These are phyloP conservation scores for Eurystomus glaucurus DNA, from an alignment of 2,797 vertebrate genomes.

Conservation along the genomic window DNA sequence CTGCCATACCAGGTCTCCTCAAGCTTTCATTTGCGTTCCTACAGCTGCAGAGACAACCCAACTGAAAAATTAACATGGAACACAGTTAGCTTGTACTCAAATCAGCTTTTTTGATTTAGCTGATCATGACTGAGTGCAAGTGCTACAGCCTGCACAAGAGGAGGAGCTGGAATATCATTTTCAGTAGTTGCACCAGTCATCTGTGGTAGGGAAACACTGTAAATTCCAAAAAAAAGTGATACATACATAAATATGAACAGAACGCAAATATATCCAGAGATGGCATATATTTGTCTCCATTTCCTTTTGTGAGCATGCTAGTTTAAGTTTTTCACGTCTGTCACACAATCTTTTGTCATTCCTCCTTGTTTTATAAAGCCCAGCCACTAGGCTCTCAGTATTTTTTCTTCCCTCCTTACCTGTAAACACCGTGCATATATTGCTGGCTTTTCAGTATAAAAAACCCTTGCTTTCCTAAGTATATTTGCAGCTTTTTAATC, in stretches of 20 bases:
- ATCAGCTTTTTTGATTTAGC: background rate
- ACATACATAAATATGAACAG: background rate
- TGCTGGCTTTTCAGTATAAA: background rate
- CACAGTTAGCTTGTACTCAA: background rate
- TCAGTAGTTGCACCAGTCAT: background rate
- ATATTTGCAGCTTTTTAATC: background rate
- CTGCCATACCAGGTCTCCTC: background rate
- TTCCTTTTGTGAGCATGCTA: background rate
- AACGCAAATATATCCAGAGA: background rate
- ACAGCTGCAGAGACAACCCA: background rate
- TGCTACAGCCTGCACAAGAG: background rate
- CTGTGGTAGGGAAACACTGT: background rate
- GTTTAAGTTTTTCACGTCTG: background rate
- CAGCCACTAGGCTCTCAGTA: background rate
- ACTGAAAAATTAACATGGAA: background rate
- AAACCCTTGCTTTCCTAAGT: background rate
- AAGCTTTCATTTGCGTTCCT: background rate
- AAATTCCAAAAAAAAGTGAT: background rate
- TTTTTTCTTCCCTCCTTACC: background rate
- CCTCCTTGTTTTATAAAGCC: background rate
- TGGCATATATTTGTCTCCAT: background rate
- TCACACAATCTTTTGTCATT: background rate
- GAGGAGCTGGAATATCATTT: background rate
- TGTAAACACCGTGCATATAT: background rate
- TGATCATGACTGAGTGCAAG: background rate